Evolutionary conservation across 2,888 invertebrate species (phyloP).

Genomic region (Cheilosia impressa): DNA sequence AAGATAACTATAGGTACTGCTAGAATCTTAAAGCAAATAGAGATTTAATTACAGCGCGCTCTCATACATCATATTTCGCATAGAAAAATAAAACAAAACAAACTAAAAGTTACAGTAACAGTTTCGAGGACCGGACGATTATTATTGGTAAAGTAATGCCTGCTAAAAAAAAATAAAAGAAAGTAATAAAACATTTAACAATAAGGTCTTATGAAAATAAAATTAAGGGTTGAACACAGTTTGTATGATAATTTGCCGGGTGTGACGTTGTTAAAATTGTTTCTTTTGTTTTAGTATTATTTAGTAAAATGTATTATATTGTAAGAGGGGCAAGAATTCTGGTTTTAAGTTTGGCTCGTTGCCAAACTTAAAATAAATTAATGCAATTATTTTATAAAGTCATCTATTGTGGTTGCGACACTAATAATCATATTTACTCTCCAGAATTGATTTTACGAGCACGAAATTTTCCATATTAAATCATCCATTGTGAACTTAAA

Average conservation of each 20-base stretch:
- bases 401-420: too few relatives aligned
- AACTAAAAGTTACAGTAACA: not conserved
- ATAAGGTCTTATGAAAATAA: not conserved
- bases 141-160: constrained; percentile 12
- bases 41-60: constrained; percentile 49
- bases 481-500: too few relatives aligned
- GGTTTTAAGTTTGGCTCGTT: not conserved
- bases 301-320: not conserved
- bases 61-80: constrained; percentile 43
- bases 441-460: too few relatives aligned
- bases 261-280: constrained; percentile 3
- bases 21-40: constrained; percentile 46
- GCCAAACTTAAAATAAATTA: too few relatives aligned
- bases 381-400: too few relatives aligned
- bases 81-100: constrained; percentile 19
- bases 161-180: not conserved
- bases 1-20: constrained; percentile 29
- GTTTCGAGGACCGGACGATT: constrained; percentile 23
- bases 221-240: not conserved
- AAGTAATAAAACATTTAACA: constrained; percentile 1
- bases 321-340: not conserved
- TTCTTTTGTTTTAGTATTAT: not conserved
- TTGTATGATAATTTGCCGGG: not conserved
- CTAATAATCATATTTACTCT: too few relatives aligned
- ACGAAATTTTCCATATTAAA: too few relatives aligned